Percentiles rank a stretch among this genome's conserved stretches.
phyloP scores from a whole-genome alignment of 1,140 invertebrate genomes.

The Laupala kohalensis region DNA sequence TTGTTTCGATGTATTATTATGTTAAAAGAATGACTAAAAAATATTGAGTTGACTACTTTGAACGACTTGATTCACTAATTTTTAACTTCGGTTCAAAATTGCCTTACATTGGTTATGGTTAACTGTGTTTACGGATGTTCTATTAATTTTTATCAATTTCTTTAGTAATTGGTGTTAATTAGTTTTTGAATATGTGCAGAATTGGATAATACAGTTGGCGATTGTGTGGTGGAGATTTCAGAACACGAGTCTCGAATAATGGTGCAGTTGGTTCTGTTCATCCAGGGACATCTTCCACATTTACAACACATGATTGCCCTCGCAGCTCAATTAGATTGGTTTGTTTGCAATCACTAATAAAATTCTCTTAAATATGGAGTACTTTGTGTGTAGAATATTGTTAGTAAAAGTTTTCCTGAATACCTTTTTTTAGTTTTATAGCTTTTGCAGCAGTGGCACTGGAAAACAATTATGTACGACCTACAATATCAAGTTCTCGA shows the following conservation, averaged over 20 bases:
- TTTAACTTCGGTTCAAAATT: too few relatives aligned
- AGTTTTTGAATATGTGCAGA: constrained; percentile 38
- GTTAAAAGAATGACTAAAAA: too few relatives aligned
- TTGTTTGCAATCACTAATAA: constrained; percentile 18
- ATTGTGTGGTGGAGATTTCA: constrained; percentile 59
- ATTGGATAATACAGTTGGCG: constrained; percentile 58
- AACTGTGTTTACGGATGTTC: too few relatives aligned
- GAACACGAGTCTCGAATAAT: constrained; percentile 63
- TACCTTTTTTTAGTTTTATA: constrained; percentile 39
- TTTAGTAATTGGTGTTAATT: not conserved
- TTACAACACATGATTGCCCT: constrained; percentile 46
- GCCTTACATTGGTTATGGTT: too few relatives aligned
- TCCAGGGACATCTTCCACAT: constrained; percentile 43
- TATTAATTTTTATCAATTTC: not conserved
- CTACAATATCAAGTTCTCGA: constrained; percentile 41
- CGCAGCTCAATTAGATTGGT: constrained; percentile 64
- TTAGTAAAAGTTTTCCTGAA: not conserved
- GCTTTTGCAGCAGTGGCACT: constrained; percentile 53
- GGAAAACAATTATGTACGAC: constrained; percentile 57
- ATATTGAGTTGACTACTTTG: too few relatives aligned
- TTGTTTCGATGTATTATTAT: too few relatives aligned
- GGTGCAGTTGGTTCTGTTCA: constrained; percentile 46
- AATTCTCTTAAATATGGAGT: not conserved
- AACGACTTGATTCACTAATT: too few relatives aligned
- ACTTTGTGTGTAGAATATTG: not conserved